Conservation (phyloP, 1,140 invertebrate species). For the Lepidurus arcticus region DNA sequence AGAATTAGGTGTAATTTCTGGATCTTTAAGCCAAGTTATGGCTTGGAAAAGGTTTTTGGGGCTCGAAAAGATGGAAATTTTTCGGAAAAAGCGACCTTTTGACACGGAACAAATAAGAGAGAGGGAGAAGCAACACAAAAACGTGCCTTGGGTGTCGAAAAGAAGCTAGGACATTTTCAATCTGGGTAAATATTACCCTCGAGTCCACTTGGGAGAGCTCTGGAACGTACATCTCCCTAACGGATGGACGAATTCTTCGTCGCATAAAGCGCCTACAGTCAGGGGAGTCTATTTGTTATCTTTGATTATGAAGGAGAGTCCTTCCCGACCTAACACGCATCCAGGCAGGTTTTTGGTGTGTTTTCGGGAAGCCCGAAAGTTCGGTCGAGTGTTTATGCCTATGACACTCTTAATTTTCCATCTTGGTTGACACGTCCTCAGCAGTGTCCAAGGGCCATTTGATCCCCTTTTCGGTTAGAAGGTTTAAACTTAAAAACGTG, state of each 20-base stretch:
- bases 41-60: neutral
- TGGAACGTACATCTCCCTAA: neutral
- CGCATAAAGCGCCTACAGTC: neutral
- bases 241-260: neutral
- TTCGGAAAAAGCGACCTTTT: neutral
- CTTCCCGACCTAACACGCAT: neutral
- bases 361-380: neutral
- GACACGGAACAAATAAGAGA: constrained; percentile 4
- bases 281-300: constrained; percentile 12
- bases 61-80: neutral
- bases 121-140: neutral
- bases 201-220: constrained; percentile 18
- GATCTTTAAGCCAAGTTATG: neutral
- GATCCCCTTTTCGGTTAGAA: neutral
- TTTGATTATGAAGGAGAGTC: constrained; percentile 7
- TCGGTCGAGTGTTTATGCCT: too few species aligned
- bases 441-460: neutral
- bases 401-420: too few species aligned
- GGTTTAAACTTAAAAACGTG: neutral
- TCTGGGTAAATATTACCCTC: constrained; percentile 22
- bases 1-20: too few species aligned
- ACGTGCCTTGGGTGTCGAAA: neutral
- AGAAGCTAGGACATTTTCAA: constrained; percentile 2
- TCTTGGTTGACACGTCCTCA: neutral
- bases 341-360: neutral